Evolutionary conservation across 2,113 vertebrate genomes (phyloP).

Genomic region (Callithrix jacchus): DNA sequence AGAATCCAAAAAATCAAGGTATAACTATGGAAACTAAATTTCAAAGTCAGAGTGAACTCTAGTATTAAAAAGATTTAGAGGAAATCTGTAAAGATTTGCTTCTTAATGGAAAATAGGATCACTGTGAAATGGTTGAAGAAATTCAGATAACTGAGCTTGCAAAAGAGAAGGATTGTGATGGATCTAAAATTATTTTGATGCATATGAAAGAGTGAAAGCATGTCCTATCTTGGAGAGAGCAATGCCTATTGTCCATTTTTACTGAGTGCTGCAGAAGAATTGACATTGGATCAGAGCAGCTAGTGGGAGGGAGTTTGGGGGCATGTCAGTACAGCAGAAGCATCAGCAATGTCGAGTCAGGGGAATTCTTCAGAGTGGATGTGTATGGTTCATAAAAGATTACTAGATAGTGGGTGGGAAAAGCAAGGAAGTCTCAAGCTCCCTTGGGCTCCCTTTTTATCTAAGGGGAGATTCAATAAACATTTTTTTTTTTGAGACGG

Average conservation of each 20-base stretch:
- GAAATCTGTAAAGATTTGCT: conserved; percentile 35
- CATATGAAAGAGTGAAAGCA: background rate
- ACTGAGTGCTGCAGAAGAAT: background rate
- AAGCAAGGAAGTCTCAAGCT: background rate
- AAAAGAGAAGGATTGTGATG: conserved; percentile 5
- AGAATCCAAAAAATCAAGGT: conserved; percentile 84
- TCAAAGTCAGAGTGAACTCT: conserved; percentile 57
- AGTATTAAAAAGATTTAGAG: conserved; percentile 53
- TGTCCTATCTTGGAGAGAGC: background rate
- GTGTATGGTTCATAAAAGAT: background rate
- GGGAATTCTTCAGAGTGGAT: background rate
- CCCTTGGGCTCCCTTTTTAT: background rate
- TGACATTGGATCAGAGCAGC: background rate
- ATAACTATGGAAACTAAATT: conserved; percentile 60
- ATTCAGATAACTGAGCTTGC: conserved; percentile 9
- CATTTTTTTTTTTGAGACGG: too few species aligned
- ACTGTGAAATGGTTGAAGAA: background rate
- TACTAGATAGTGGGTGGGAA: too few species aligned
- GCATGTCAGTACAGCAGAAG: background rate
- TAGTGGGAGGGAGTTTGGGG: background rate
- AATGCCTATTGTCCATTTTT: background rate
- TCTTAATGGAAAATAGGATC: conserved; percentile 49
- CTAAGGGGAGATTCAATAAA: background rate
- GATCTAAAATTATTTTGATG: conserved; percentile 41
- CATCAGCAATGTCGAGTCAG: background rate